These are phyloP conservation scores for Ovis canadensis DNA, from an alignment of 2,113 vertebrate species.

Conservation along the genomic window DNA sequence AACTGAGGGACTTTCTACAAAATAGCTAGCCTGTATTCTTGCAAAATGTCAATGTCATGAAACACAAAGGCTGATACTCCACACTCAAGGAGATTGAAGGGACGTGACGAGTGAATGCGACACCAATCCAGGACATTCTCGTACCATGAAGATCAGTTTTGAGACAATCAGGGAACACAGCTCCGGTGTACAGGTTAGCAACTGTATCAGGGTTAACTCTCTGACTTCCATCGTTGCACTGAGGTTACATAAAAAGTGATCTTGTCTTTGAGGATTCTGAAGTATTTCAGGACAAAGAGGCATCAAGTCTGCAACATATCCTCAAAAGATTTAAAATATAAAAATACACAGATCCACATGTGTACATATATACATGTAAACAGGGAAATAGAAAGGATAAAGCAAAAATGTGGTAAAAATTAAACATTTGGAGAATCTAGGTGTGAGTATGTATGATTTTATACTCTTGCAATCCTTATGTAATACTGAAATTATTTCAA, in stretches of 20 bases:
- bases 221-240: neutral
- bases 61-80: neutral
- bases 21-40: conserved; percentile 14
- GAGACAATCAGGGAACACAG: neutral
- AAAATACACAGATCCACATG: neutral
- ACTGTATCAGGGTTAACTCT: neutral
- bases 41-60: conserved; percentile 4
- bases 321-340: neutral
- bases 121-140: neutral
- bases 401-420: neutral
- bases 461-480: neutral
- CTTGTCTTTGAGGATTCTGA: neutral
- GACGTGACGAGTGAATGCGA: neutral
- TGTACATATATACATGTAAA: neutral
- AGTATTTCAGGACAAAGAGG: neutral
- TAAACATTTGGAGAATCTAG: neutral
- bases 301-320: neutral
- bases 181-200: neutral
- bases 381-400: neutral
- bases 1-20: neutral
- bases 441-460: neutral
- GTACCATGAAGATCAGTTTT: neutral
- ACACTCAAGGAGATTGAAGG: neutral
- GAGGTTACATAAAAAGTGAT: neutral
- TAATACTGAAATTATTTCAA: conserved; percentile 12